Evolutionary conservation across 2,888 invertebrate genomes (phyloP).

Genomic region (Monochamus alternatus): DNA sequence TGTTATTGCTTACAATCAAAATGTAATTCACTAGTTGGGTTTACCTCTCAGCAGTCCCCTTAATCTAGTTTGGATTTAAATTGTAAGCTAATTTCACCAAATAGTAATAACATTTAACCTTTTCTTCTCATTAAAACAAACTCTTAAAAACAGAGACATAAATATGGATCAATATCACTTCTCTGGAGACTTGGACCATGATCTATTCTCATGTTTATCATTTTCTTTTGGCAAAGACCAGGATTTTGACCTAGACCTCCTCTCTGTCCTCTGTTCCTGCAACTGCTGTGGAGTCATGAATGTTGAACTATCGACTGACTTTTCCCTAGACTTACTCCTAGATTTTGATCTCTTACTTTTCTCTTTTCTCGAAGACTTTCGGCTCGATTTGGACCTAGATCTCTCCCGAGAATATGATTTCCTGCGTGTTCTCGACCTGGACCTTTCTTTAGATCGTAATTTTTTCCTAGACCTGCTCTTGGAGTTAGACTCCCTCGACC

Average conservation of each 20-base stretch:
- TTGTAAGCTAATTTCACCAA: too few species aligned
- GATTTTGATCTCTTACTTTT: conserved; percentile 42
- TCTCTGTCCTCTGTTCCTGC: conserved; percentile 51
- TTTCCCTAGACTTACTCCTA: conserved; percentile 48
- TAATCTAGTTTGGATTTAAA: too few species aligned
- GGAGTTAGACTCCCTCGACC: conserved; percentile 46
- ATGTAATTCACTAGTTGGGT: too few species aligned
- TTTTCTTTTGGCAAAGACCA: conserved; percentile 76
- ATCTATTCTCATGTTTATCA: conserved; percentile 57
- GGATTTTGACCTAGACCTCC: conserved; percentile 71
- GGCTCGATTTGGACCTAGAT: conserved; percentile 60
- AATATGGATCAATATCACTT: conserved; percentile 29
- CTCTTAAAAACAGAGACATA: too few species aligned
- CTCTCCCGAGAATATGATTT: conserved; percentile 52
- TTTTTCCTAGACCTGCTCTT: conserved; percentile 40
- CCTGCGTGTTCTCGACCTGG: conserved; percentile 51
- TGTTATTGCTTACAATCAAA: too few species aligned
- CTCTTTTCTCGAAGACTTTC: conserved; percentile 59
- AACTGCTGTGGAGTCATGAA: conserved; percentile 66
- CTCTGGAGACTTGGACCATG: conserved; percentile 74
- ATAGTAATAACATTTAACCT: too few species aligned
- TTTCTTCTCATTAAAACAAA: too few species aligned
- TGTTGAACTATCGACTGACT: conserved; percentile 66
- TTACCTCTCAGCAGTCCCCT: too few species aligned
- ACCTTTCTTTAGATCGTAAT: conserved; percentile 52